Percentiles rank a stretch among this genome's conserved stretches.
Conservation (phyloP, 2,113 vertebrate genomes). For the Opisthocomus hoazin region DNA sequence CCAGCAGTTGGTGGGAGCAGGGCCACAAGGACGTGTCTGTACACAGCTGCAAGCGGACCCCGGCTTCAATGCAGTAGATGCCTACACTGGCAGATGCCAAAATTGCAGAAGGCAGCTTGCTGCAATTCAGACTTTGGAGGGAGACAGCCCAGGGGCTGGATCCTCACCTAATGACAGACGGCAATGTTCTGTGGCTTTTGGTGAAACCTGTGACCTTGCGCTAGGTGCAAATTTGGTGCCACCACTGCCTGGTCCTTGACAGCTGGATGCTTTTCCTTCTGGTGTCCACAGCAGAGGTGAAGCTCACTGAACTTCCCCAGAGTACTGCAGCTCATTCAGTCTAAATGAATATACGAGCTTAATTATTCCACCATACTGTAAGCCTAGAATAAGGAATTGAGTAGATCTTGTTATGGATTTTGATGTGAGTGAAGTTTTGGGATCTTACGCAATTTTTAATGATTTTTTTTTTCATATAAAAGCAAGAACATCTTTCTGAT, state of each 20-base stretch:
- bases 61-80: rapidly evolving
- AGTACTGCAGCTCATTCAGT: not conserved
- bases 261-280: not conserved
- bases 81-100: not conserved
- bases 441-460: not conserved
- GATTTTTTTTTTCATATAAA: not conserved
- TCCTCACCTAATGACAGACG: not conserved
- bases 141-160: not conserved
- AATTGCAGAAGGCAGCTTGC: not conserved
- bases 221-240: not conserved
- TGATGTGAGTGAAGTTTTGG: constrained; percentile 37
- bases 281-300: not conserved
- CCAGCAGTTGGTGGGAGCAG: not conserved
- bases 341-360: not conserved
- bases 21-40: rapidly evolving
- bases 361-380: not conserved
- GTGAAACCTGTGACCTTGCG: not conserved
- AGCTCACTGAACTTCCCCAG: not conserved
- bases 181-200: not conserved
- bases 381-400: constrained; percentile 23
- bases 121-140: not conserved
- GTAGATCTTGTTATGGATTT: not conserved
- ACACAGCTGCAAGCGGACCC: not conserved
- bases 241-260: not conserved
- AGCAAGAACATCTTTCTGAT: constrained; percentile 14